phyloP scores from a whole-genome alignment of 2,888 invertebrate species.

The Drosophila neutralis region DNA sequence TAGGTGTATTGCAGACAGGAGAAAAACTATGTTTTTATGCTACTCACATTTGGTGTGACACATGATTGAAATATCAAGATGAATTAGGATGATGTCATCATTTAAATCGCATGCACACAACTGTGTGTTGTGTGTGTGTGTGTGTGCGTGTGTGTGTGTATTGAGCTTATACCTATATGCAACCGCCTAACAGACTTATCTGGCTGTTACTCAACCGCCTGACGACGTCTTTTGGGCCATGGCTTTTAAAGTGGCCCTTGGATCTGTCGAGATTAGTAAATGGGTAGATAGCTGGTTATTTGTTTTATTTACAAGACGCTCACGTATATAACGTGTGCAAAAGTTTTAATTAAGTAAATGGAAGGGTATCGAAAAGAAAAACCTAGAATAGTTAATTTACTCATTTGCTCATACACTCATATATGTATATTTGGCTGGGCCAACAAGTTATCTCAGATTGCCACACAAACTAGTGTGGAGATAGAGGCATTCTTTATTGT shows the following conservation, averaged over 20 bases:
- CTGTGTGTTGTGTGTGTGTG: background rate
- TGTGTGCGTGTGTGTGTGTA: constrained; percentile 7
- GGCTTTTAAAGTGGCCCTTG: constrained; percentile 45
- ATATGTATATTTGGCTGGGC: constrained; percentile 27
- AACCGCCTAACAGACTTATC: constrained; percentile 37
- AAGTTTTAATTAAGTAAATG: constrained; percentile 43
- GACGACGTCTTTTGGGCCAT: constrained; percentile 36
- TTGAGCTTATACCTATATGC: constrained; percentile 30
- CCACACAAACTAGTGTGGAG: constrained; percentile 14
- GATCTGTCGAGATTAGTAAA: constrained; percentile 13
- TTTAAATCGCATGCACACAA: background rate
- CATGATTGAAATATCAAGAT: constrained; percentile 8
- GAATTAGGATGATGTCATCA: constrained; percentile 30
- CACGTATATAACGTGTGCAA: constrained; percentile 26
- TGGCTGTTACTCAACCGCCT: constrained; percentile 38
- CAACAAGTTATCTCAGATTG: constrained; percentile 51
- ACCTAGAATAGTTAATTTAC: constrained; percentile 5
- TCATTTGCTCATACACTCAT: constrained; percentile 6
- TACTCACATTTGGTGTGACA: background rate
- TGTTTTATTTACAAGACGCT: constrained; percentile 19
- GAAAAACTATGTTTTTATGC: background rate
- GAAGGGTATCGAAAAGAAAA: background rate
- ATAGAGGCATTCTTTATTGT: constrained; percentile 57
- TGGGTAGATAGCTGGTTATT: constrained; percentile 10
- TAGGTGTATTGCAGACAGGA: background rate